Conservation (phyloP, 2,888 invertebrate species). For the Eupithecia subfuscata region DNA sequence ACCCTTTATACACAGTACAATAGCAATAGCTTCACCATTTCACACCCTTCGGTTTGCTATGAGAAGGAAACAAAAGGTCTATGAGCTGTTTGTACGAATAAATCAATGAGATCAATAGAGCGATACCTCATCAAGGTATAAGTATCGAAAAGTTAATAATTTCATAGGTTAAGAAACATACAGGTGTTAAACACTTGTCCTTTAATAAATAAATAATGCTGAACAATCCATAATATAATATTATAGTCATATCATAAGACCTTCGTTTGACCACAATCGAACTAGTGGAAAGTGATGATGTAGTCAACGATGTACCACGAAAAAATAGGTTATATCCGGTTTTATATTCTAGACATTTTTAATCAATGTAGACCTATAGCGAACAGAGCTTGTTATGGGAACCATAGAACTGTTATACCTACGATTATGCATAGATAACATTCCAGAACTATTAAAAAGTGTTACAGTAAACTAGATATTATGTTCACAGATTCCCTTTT, state of each 20-base stretch:
- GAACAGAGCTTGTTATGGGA: constrained; percentile 12
- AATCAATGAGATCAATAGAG: constrained; percentile 47
- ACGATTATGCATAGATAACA: constrained; percentile 32
- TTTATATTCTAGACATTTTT: constrained; percentile 37
- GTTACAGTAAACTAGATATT: neutral
- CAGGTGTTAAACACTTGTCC: neutral
- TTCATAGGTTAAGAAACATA: neutral
- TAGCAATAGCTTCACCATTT: constrained; percentile 60
- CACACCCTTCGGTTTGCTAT: constrained; percentile 48
- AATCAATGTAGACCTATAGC: neutral
- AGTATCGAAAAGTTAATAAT: neutral
- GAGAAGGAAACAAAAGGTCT: constrained; percentile 38
- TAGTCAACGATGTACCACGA: neutral
- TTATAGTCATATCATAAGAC: neutral
- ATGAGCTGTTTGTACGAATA: constrained; percentile 23
- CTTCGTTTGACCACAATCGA: neutral
- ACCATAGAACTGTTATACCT: neutral
- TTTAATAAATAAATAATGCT: no score
- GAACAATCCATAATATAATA: no score
- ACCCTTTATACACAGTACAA: constrained; percentile 54
- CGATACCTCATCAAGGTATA: constrained; percentile 44
- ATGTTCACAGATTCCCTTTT: neutral
- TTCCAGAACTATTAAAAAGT: constrained; percentile 26
- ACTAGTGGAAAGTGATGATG: neutral
- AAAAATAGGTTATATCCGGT: neutral